These are phyloP conservation scores for Aphidius gifuensis DNA, from an alignment of 1,140 invertebrate species.

Conservation along the genomic window DNA sequence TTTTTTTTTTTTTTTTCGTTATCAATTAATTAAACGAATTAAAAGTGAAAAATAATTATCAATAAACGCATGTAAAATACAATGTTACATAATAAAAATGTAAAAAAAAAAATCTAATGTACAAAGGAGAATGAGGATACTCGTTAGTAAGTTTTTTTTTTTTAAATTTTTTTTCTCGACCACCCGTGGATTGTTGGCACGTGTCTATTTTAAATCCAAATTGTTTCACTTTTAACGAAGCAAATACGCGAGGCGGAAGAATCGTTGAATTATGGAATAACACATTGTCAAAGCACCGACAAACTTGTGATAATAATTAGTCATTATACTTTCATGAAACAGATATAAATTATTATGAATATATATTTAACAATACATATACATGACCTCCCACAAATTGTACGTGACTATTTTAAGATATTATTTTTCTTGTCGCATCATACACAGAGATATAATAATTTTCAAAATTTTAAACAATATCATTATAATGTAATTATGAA, in stretches of 20 bases:
- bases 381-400: too few species aligned
- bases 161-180: constrained; percentile 37
- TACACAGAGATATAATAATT: too few species aligned
- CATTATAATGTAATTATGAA: too few species aligned
- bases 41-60: too few species aligned
- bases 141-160: constrained; percentile 38
- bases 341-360: too few species aligned
- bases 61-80: too few species aligned
- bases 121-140: neutral
- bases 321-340: constrained; percentile 1
- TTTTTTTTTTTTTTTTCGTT: neutral
- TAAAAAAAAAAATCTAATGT: neutral
- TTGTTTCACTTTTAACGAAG: constrained; percentile 44
- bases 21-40: neutral
- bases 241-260: constrained; percentile 11
- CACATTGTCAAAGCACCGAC: neutral
- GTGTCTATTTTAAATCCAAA: constrained; percentile 29
- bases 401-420: too few species aligned
- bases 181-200: constrained; percentile 41
- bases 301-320: constrained; percentile 5
- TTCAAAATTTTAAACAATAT: too few species aligned
- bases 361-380: too few species aligned
- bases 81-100: too few species aligned
- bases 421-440: too few species aligned
- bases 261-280: neutral